These are phyloP conservation scores for Chlorodrepanis virens DNA, from an alignment of 2,113 vertebrate species.

Conservation along the genomic window DNA sequence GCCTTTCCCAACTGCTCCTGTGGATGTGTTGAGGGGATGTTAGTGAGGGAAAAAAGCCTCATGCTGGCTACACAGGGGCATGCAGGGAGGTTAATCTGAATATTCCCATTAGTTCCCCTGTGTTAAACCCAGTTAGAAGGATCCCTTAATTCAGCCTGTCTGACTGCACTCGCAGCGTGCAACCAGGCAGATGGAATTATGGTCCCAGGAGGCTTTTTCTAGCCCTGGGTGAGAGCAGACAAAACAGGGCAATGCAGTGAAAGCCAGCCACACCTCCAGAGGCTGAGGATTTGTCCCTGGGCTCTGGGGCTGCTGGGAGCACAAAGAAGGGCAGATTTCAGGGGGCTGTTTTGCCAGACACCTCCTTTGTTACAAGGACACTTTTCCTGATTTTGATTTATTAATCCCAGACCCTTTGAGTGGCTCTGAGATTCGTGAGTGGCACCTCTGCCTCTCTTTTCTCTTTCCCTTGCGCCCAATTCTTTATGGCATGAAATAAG, in stretches of 20 bases:
- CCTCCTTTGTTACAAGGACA: rapidly evolving
- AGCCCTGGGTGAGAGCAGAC: background rate
- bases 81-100: background rate
- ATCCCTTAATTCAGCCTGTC: background rate
- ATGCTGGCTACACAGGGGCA: background rate
- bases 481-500: background rate
- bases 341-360: background rate
- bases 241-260: background rate
- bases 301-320: background rate
- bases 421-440: background rate
- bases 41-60: background rate
- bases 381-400: background rate
- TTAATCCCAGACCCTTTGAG: background rate
- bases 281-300: background rate
- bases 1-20: background rate
- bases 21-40: background rate
- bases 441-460: background rate
- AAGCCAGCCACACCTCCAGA: background rate
- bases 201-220: background rate
- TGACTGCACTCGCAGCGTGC: background rate
- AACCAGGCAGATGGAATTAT: background rate
- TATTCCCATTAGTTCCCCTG: slow-evolving; percentile 25
- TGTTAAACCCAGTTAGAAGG: slow-evolving; percentile 4
- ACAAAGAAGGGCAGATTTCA: background rate
- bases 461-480: background rate